A percentile compares a stretch with the other conserved stretches of the same genome.
Conservation (phyloP, 2,888 invertebrate genomes). For the Microctonus aethiopoides region DNA sequence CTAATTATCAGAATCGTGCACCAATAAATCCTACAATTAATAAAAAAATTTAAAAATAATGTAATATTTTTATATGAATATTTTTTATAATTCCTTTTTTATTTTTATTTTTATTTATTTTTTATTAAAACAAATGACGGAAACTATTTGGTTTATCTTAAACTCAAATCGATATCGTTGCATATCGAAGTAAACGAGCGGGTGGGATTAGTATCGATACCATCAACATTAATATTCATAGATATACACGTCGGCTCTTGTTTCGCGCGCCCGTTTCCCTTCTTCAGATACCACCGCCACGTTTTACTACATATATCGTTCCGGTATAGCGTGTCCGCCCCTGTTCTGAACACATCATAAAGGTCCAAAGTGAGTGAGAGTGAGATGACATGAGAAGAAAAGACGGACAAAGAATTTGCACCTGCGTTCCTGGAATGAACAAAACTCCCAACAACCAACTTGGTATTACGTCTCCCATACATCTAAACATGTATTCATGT, state of each 20-base stretch:
- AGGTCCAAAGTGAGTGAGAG: background rate
- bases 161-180: background rate
- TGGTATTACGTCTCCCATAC: background rate
- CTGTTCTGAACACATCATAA: background rate
- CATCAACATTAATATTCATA: conserved; percentile 7
- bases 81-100: too few relatives aligned
- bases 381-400: background rate
- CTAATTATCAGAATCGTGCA: too few relatives aligned
- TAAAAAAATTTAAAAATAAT: too few relatives aligned
- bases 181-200: background rate
- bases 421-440: conserved; percentile 7
- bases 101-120: too few relatives aligned
- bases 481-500: background rate
- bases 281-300: background rate
- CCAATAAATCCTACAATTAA: too few relatives aligned
- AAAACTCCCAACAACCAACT: background rate
- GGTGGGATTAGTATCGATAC: conserved; percentile 5
- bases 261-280: background rate
- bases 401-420: background rate
- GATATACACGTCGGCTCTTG: background rate
- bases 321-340: background rate
- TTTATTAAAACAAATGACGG: background rate
- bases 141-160: background rate
- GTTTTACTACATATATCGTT: background rate
- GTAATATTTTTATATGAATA: too few relatives aligned